Evolutionary conservation across 2,888 invertebrate genomes (phyloP), one percentile per base, ranked within the genome.

Genomic region (Prosopocoilus inquinatus): DNA sequence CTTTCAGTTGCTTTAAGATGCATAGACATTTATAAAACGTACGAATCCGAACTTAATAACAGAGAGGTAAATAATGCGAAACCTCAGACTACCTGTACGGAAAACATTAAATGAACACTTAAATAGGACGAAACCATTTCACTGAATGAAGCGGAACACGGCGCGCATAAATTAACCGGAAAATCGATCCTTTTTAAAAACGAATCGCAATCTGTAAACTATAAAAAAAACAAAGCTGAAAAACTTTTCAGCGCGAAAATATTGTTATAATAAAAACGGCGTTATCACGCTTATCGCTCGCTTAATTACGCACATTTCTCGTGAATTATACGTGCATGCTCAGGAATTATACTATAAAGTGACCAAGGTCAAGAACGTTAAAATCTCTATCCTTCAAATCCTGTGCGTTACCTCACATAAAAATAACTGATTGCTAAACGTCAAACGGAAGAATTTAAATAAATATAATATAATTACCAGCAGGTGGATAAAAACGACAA

Each of bases 321-420:
- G 11, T 48, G 51, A 52, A 57, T 51, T 55, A 47, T 20, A 35
- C 38, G 49, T 53, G 57, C 57, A 53, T 57, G 57, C 47, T 41
- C 20, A 47, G 12, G 36, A 56, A 55, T 51, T 55, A 55, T 28
- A 4, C 3, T 12, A 46, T 12, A 11, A 46, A 46, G 20, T 46
- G 33, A 12, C 9, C 32, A 11, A 46, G 46, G 15, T 46, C 33
- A 46, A 46, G 46, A 46, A 2, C 46, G n/a, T 12, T 28, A 9
- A 16, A 9, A 46, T 12, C 11, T 28, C 28, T 46, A 46, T 32
- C 41, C 11, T 12, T 13, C 11, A 13, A 15, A 15, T 41, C 16
- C 41, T 15, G 12, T 15, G 41, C 41, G 20, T 28, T 28, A 28
- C 20, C 20, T 28, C 15, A 15, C 9, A 15, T 41, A 13, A 11